Percentiles rank a stretch among this genome's conserved stretches.
Evolutionary conservation across 2,797 vertebrate species (phyloP).

Genomic region (Mormyrops attenuatus): DNA sequence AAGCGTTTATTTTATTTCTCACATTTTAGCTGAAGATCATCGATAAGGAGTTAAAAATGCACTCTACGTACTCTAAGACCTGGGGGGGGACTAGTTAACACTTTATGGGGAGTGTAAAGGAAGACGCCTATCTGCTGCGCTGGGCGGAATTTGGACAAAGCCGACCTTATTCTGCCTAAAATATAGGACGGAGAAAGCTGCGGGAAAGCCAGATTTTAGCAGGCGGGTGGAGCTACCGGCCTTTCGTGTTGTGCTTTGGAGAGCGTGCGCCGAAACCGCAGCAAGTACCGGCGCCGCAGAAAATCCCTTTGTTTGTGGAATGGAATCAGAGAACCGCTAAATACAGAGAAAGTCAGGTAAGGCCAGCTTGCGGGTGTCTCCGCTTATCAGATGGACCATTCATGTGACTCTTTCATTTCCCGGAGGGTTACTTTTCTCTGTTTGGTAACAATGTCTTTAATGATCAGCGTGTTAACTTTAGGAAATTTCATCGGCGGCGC

Average conservation of each 20-base stretch:
- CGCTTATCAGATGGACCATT: not conserved
- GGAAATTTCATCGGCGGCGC: not conserved
- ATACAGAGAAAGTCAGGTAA: not conserved
- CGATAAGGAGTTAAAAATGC: not conserved
- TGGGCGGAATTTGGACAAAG: conserved; percentile 26
- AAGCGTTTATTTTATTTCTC: not conserved
- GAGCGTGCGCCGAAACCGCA: not conserved
- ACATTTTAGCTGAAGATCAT: not conserved
- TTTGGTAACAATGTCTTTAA: not conserved
- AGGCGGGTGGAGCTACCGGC: not conserved
- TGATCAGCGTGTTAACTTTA: not conserved
- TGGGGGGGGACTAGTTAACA: conserved; percentile 10
- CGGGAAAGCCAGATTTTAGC: not conserved
- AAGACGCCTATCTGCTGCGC: not conserved
- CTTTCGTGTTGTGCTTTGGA: no score
- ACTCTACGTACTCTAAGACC: conserved; percentile 20
- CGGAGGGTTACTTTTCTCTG: not conserved
- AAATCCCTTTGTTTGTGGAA: not conserved
- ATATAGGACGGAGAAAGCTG: not conserved
- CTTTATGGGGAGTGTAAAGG: conserved; percentile 16
- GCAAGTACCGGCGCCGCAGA: not conserved
- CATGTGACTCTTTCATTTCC: not conserved
- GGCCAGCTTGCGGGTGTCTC: not conserved
- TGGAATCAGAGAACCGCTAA: not conserved
- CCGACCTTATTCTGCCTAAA: conserved; percentile 2